Percentiles rank a stretch among this genome's conserved stretches.
Evolutionary conservation across 2,113 vertebrate genomes (phyloP).

Genomic region (Heterochromis multidens): DNA sequence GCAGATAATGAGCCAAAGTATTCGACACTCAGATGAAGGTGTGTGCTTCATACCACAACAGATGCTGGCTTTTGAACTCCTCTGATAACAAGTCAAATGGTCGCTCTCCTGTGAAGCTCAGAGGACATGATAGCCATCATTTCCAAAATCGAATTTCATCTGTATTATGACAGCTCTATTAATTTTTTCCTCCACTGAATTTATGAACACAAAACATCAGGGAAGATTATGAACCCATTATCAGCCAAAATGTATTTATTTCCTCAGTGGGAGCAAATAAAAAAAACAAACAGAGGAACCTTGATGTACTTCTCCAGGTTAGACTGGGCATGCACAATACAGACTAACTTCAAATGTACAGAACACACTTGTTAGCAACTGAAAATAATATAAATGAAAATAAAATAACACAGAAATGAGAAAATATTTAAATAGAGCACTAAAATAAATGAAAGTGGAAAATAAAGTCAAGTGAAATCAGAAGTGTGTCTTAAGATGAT

Average conservation of each 20-base stretch:
- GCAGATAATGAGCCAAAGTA: neutral
- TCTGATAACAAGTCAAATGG: neutral
- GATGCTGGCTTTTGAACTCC: fast-evolving
- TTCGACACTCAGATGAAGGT: neutral
- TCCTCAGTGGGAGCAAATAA: too few species aligned
- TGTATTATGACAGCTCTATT: neutral
- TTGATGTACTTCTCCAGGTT: too few species aligned
- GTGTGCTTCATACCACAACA: neutral
- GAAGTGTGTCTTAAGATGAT: neutral
- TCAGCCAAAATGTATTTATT: too few species aligned
- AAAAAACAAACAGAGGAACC: too few species aligned
- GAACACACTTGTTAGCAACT: too few species aligned
- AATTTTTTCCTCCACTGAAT: neutral
- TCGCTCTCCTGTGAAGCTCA: neutral
- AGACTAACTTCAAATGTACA: too few species aligned
- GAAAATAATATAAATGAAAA: too few species aligned
- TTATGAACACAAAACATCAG: neutral
- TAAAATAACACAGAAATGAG: too few species aligned
- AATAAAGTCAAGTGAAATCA: too few species aligned
- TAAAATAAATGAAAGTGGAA: too few species aligned
- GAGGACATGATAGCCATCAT: neutral
- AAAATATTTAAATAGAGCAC: too few species aligned
- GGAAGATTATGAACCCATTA: neutral
- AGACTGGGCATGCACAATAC: too few species aligned
- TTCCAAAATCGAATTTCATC: neutral